These are phyloP conservation scores for Geodia barretti DNA, from an alignment of 37 sponge, comb jelly and placozoan genomes.

Conservation along the genomic window DNA sequence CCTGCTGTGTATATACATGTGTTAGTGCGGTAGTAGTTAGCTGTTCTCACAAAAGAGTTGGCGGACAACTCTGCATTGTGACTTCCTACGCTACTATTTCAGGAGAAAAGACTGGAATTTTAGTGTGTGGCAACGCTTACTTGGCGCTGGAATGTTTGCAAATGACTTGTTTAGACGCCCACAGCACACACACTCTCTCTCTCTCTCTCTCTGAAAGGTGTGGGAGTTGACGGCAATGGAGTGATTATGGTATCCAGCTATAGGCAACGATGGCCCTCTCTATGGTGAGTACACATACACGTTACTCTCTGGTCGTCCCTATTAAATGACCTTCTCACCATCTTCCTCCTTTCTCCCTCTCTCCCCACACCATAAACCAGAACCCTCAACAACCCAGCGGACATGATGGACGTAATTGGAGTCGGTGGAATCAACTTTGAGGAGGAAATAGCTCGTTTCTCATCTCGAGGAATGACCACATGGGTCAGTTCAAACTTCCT, in stretches of 20 bases:
- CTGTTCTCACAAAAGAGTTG: too few species aligned
- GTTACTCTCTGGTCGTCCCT: neutral
- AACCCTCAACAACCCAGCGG: slow-evolving; percentile 99
- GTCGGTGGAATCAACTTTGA: slow-evolving; percentile 98
- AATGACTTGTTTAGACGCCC: too few species aligned
- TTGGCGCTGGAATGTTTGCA: too few species aligned
- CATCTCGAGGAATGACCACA: slow-evolving; percentile 97
- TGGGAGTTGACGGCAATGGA: slow-evolving; percentile 97
- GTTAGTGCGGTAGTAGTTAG: too few species aligned
- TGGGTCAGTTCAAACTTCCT: too few species aligned
- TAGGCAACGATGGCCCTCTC: slow-evolving; percentile 99
- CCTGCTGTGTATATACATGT: too few species aligned
- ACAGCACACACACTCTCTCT: too few species aligned
- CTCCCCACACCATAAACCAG: too few species aligned
- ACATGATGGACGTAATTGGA: slow-evolving; percentile 99
- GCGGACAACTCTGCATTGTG: too few species aligned
- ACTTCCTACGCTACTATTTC: too few species aligned
- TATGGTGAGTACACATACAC: slow-evolving; percentile 83
- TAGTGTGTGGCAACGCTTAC: too few species aligned
- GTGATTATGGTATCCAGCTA: slow-evolving; percentile 97
- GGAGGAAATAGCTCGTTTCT: slow-evolving; percentile 93
- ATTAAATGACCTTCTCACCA: neutral
- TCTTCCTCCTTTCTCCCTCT: neutral
- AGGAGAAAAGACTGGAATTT: too few species aligned
- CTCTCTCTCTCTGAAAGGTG: slow-evolving; percentile 78